Conservation (phyloP, 92 coral and sea anemone genomes). For the Meandrina meandrites region DNA sequence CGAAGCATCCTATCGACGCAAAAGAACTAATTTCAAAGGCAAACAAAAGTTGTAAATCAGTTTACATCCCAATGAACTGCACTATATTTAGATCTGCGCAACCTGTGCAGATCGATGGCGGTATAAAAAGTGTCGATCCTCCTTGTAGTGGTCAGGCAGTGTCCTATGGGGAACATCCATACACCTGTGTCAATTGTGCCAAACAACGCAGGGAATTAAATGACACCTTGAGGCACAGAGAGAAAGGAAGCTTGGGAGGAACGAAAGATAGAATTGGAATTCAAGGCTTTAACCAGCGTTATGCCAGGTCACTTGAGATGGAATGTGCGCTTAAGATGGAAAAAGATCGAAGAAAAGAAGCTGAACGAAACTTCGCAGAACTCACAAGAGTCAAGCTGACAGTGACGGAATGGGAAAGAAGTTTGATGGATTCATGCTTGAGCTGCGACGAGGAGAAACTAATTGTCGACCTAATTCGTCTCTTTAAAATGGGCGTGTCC, state of each 20-base stretch:
- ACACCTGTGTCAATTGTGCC: conserved; percentile 28
- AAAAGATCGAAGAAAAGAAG: conserved; percentile 1
- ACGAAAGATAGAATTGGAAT: conserved; percentile 18
- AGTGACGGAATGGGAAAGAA: conserved; percentile 1
- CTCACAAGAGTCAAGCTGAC: conserved; percentile 14
- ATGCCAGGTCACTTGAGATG: conserved; percentile 9
- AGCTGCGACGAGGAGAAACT: conserved; percentile 27
- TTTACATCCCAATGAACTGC: conserved; percentile 14
- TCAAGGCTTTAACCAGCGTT: conserved; percentile 27
- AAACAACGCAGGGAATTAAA: conserved; percentile 11
- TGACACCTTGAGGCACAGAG: conserved; percentile 15
- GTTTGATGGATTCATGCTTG: conserved; percentile 27
- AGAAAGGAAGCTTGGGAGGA: background rate
- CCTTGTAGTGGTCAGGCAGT: conserved; percentile 42
- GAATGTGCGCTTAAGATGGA: conserved; percentile 13
- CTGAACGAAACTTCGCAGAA: background rate
- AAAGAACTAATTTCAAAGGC: conserved; percentile 4
- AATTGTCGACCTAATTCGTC: conserved; percentile 4
- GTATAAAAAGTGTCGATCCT: conserved; percentile 46
- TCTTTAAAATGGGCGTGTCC: conserved; percentile 16
- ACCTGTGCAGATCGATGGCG: conserved; percentile 20
- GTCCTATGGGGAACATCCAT: conserved; percentile 25
- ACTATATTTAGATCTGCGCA: background rate
- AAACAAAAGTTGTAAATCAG: conserved; percentile 11
- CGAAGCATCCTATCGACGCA: conserved; percentile 29